These are phyloP conservation scores for Pseudobourletiella spinata DNA, from an alignment of 1,140 invertebrate species.

Conservation along the genomic window DNA sequence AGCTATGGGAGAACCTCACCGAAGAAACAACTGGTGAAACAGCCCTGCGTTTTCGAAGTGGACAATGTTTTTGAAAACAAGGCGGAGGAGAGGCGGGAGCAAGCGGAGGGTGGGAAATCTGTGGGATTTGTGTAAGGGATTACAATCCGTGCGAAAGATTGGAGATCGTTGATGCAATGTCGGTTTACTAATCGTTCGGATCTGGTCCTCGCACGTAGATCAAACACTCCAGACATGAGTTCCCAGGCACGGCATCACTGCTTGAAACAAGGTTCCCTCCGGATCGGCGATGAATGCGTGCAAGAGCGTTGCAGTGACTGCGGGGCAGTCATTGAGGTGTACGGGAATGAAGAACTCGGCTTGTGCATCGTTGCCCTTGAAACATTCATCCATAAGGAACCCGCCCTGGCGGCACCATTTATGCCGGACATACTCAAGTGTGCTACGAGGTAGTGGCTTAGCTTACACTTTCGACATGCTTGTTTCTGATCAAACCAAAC, in stretches of 20 bases:
- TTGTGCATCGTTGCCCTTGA: conserved; percentile 86
- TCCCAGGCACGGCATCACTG: conserved; percentile 37
- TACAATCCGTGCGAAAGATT: too few species aligned
- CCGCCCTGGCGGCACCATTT: conserved; percentile 80
- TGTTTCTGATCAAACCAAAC: too few species aligned
- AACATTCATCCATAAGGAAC: conserved; percentile 93
- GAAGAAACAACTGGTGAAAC: conserved; percentile 32
- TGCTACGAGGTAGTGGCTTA: conserved; percentile 72
- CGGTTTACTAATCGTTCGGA: too few species aligned
- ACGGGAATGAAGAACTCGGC: conserved; percentile 93
- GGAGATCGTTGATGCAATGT: too few species aligned
- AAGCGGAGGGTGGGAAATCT: conserved; percentile 19
- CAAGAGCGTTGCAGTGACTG: conserved; percentile 62
- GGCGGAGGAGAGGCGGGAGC: conserved; percentile 13
- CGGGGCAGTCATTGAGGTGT: conserved; percentile 76
- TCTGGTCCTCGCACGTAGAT: too few species aligned
- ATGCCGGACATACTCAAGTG: conserved; percentile 82
- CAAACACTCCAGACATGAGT: too few species aligned
- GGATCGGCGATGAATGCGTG: conserved; percentile 55
- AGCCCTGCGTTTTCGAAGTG: conserved; percentile 24
- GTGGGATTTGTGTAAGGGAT: conserved; percentile 30
- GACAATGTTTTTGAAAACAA: conserved; percentile 23
- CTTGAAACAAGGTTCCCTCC: conserved; percentile 53
- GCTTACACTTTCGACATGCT: too few species aligned
- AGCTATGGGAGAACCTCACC: conserved; percentile 17